Percentiles rank a stretch among this genome's conserved stretches.
Evolutionary conservation across 2,113 vertebrate species (phyloP).

Genomic region (Cynopterus brachyotis): DNA sequence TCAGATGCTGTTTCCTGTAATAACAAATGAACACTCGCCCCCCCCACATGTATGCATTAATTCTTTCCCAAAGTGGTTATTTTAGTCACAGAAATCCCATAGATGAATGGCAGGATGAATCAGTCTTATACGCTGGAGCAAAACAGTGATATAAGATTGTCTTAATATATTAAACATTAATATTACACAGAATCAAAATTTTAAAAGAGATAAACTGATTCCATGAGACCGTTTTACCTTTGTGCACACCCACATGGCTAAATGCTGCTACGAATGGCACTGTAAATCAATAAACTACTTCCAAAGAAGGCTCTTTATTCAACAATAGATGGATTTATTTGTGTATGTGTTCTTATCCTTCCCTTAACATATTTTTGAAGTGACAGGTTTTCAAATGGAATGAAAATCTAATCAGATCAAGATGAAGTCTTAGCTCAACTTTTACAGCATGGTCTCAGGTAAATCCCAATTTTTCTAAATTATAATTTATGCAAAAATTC

Average conservation of each 20-base stretch:
- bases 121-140: background rate
- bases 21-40: constrained; percentile 34
- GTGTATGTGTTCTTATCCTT: background rate
- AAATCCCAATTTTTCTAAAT: background rate
- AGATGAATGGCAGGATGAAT: background rate
- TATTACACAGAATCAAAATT: background rate
- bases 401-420: background rate
- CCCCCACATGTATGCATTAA: background rate
- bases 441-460: background rate
- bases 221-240: background rate
- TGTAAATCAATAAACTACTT: background rate
- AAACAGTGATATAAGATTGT: background rate
- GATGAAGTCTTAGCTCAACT: background rate
- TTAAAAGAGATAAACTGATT: background rate
- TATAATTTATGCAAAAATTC: background rate
- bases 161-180: background rate
- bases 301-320: background rate
- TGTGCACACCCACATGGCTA: background rate
- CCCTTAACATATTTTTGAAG: background rate
- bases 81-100: constrained; percentile 21
- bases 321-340: background rate
- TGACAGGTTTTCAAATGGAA: background rate
- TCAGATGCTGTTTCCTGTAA: background rate
- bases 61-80: constrained; percentile 3
- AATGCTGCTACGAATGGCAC: background rate